A percentile compares a stretch with the other conserved stretches of the same genome.
These are phyloP conservation scores for Orientallactaga sibirica DNA, from an alignment of 2,797 vertebrate genomes.

Conservation along the genomic window DNA sequence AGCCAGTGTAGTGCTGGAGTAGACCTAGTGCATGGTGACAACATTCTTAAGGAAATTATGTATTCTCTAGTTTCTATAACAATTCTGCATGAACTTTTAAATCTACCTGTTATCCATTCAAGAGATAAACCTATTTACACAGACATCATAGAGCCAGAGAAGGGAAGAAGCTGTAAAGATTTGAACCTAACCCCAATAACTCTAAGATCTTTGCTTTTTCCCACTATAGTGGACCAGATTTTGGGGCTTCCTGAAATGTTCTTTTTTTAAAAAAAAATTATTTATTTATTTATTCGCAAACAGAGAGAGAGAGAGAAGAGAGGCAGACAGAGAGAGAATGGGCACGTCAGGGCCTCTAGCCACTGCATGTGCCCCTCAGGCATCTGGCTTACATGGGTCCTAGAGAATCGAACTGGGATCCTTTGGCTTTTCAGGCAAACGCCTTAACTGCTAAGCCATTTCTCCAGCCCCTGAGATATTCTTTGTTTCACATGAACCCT, in stretches of 20 bases:
- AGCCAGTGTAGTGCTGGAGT: no score
- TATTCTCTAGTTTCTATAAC: not conserved
- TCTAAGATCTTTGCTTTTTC: not conserved
- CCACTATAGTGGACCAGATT: not conserved
- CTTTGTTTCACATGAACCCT: not conserved
- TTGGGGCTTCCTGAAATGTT: not conserved
- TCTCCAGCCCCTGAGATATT: not conserved
- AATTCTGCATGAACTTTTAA: not conserved
- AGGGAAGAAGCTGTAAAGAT: no score
- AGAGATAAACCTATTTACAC: conserved; percentile 7
- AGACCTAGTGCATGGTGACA: not conserved
- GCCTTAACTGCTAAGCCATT: no score
- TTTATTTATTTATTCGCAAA: no score
- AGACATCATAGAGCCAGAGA: not conserved
- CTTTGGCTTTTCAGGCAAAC: no score
- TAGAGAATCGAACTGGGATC: no score
- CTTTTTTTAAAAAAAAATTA: not conserved
- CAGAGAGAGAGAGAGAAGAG: no score
- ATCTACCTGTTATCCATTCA: not conserved
- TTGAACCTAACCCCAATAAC: no score
- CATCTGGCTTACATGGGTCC: no score
- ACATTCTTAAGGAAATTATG: not conserved
- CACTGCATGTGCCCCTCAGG: no score
- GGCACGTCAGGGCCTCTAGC: no score
- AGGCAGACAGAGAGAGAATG: no score